Base-by-base conservation (phyloP, 1,140 invertebrate species). In the Bicyclus anynana region DNA sequence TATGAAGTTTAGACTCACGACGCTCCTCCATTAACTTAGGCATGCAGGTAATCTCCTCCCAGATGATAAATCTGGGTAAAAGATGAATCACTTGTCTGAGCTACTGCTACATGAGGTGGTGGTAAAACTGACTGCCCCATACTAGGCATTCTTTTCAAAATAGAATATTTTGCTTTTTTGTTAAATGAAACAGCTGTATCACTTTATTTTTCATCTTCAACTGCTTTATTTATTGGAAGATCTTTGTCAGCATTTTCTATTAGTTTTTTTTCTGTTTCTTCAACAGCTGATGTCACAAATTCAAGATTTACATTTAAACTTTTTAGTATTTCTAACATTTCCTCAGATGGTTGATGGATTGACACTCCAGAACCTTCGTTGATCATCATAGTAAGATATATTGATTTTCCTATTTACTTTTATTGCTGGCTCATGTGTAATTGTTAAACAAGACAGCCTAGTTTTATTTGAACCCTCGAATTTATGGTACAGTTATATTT, bases 111-210 rank as follows among this genome's bases (percentile, higher is more conserved):
- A 49, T 63, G 51, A 64, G 60, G 48, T 47, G 70, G 26, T 47
- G 83, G 84, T 40, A 87, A 55, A 10, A 87, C 75, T 40, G 84
- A 83, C 13, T 85, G 84, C 17, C 84, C 82, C 73, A 87, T 81
- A 51, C 62, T 78, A 42, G 84, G 81, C 78, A 87, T 85, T 67
- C 82, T 77, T 62, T 76, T 78, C 40, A 87, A 65, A 51, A 87
- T 80, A 16, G 77, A 78, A 50, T 72, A 50, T 69, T 84, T 87
- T 38, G 72, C 79, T 72, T 69, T 83, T 63, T 56, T 76, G 54
- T 79, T 80, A 27, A 71, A 49, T 37, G 74, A 70, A 54, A 71
- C 76, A 58, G 84, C 82, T 57, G 76, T 84, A 52, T 81, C 77
- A 74, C 72, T 85, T 57, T 62, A 77, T 54, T 68, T 71, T 52